These are phyloP conservation scores for Bufo gargarizans DNA, from an alignment of 2,113 vertebrate species.

Conservation along the genomic window DNA sequence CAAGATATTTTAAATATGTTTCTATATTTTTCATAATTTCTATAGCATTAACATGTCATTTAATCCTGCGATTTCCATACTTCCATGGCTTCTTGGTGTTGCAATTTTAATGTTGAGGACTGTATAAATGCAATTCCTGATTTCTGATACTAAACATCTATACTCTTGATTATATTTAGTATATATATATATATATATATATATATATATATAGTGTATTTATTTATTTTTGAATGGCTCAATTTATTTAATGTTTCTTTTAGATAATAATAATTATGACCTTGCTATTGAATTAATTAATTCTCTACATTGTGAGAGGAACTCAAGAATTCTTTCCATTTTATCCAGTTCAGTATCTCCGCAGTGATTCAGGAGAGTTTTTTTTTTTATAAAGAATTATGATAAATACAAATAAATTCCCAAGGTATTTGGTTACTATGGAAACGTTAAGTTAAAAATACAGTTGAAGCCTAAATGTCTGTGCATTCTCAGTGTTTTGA, in stretches of 20 bases:
- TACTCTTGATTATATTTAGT: no score
- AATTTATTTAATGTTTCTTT: neutral
- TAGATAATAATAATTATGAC: neutral
- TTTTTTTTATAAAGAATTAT: neutral
- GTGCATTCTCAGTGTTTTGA: neutral
- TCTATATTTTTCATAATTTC: no score
- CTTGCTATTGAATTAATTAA: neutral
- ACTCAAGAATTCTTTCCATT: neutral
- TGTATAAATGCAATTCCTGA: no score
- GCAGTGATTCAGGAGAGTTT: neutral
- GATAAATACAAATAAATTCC: constrained; percentile 1
- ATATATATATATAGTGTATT: no score
- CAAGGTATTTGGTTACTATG: neutral
- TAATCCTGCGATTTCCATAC: no score
- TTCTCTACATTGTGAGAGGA: neutral
- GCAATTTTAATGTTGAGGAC: no score
- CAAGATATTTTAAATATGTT: no score
- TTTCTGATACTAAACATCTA: no score
- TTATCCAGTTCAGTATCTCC: neutral
- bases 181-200: no score
- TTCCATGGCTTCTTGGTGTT: no score
- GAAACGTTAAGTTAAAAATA: constrained; percentile 6
- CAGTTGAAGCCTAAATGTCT: constrained; percentile 5
- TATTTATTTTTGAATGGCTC: neutral
- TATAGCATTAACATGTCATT: no score